phyloP scores from a whole-genome alignment of 2,113 vertebrate species.

The Australoheros scitulus region DNA sequence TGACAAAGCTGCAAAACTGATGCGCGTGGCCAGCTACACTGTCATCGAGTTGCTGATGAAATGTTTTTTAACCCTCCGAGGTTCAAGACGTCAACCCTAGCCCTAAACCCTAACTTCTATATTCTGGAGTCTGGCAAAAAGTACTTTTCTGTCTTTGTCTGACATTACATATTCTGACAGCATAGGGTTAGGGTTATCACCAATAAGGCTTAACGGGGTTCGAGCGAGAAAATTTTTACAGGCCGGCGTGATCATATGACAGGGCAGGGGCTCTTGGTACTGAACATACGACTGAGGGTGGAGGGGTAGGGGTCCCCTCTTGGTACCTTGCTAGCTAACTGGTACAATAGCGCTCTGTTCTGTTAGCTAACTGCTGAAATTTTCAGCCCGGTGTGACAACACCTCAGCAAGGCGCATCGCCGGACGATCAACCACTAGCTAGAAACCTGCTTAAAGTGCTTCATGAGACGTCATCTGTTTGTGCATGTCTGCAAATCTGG shows the following conservation, averaged over 20 bases:
- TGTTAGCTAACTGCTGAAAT: too few relatives aligned
- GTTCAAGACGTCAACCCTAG: not conserved
- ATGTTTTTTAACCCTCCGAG: not conserved
- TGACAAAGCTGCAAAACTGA: not conserved
- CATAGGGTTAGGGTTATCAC: not conserved
- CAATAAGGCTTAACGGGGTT: rapidly evolving
- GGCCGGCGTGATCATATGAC: too few relatives aligned
- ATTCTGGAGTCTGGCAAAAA: not conserved
- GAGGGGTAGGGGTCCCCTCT: too few relatives aligned
- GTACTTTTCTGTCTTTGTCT: not conserved
- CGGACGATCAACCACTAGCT: too few relatives aligned
- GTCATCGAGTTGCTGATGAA: not conserved
- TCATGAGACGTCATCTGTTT: not conserved
- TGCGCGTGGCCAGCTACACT: not conserved
- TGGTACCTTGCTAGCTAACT: too few relatives aligned
- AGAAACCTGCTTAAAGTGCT: not conserved
- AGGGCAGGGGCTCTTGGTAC: too few relatives aligned
- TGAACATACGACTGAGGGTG: too few relatives aligned
- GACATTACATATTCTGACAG: not conserved
- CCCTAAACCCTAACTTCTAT: not conserved
- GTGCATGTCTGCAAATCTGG: not conserved
- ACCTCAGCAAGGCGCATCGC: too few relatives aligned
- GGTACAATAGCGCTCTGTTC: too few relatives aligned
- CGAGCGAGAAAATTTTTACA: too few relatives aligned
- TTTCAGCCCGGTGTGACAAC: too few relatives aligned